Conservation (phyloP, 1,140 invertebrate genomes). For the Ceratina calcarata region DNA sequence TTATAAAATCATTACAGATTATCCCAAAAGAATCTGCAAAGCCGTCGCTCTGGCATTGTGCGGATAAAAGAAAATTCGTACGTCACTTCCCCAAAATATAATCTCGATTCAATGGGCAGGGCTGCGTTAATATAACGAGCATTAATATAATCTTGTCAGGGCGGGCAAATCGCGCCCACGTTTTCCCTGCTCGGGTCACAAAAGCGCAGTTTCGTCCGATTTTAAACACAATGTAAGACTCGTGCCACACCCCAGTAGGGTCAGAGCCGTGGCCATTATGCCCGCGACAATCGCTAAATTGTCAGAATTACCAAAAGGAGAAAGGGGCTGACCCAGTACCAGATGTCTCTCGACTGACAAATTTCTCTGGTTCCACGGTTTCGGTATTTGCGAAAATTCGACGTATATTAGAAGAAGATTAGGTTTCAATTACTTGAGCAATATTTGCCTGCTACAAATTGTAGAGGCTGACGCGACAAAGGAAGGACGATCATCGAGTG, state of each 20-base stretch:
- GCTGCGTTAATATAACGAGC: constrained; percentile 25
- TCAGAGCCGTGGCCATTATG: constrained; percentile 54
- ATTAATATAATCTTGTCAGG: constrained; percentile 47
- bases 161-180: constrained; percentile 20
- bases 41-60: background rate
- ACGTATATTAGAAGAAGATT: background rate
- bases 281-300: constrained; percentile 62
- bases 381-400: constrained; percentile 41
- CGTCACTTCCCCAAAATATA: background rate
- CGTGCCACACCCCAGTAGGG: constrained; percentile 44
- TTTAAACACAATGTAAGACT: constrained; percentile 38
- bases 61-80: background rate
- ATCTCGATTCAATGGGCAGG: constrained; percentile 1
- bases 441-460: no score
- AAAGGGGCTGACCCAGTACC: background rate
- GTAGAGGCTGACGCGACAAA: background rate
- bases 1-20: background rate
- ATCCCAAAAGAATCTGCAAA: background rate
- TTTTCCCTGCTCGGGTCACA: background rate
- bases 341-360: constrained; percentile 47
- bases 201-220: constrained; percentile 36
- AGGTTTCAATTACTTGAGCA: background rate
- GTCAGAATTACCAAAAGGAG: constrained; percentile 64
- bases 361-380: constrained; percentile 18
- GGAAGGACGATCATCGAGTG: background rate